A percentile compares a stretch with the other conserved stretches of the same genome.
Evolutionary conservation across 1,140 invertebrate species (phyloP).

Genomic region (Conopomorpha cramerella): DNA sequence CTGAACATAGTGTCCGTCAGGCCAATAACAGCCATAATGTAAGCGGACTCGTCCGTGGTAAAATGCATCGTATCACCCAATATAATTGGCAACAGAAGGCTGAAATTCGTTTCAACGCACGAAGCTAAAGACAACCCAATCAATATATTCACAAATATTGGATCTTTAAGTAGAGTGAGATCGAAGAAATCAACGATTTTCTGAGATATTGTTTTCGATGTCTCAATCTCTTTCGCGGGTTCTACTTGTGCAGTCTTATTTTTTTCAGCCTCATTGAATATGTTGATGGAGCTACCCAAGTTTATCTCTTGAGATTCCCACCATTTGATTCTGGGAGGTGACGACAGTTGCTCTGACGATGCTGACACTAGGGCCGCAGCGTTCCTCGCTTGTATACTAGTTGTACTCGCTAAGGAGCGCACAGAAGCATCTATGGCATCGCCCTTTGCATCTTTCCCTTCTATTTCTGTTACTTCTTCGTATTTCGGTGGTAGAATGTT

Average conservation of each 20-base stretch:
- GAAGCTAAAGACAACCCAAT: slow-evolving; percentile 69
- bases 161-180: slow-evolving; percentile 39
- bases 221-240: slow-evolving; percentile 13
- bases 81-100: slow-evolving; percentile 68
- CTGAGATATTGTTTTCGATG: slow-evolving; percentile 9
- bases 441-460: no score
- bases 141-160: slow-evolving; percentile 65
- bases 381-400: slow-evolving; percentile 27
- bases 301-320: slow-evolving; percentile 55
- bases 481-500: no score
- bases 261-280: slow-evolving; percentile 25
- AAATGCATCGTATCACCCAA: slow-evolving; percentile 63
- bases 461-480: slow-evolving; percentile 13
- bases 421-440: no score
- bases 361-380: slow-evolving; percentile 40
- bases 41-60: slow-evolving; percentile 60
- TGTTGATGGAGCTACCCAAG: slow-evolving; percentile 46
- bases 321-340: slow-evolving; percentile 48
- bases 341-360: no score
- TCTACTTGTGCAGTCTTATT: slow-evolving; percentile 8
- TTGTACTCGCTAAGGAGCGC: slow-evolving; percentile 21
- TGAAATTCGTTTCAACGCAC: slow-evolving; percentile 72
- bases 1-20: slow-evolving; percentile 64
- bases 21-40: slow-evolving; percentile 65
- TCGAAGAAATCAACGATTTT: slow-evolving; percentile 42